These are phyloP conservation scores for Actenoides hombroni DNA, from an alignment of 2,113 vertebrate genomes.

Conservation along the genomic window DNA sequence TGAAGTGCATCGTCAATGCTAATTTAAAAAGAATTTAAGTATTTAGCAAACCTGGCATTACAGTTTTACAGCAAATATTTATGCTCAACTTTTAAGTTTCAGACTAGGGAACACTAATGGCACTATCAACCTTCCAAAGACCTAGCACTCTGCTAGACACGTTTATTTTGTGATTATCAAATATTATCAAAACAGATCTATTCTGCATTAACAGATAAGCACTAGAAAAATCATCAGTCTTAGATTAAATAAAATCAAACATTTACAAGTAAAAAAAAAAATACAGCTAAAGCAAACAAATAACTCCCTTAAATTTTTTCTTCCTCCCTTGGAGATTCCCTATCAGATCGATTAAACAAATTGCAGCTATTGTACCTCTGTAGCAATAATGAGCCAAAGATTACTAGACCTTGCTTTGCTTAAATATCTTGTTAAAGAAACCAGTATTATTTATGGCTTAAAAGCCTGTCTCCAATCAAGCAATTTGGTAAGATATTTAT, in stretches of 20 bases:
- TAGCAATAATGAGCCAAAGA: background rate
- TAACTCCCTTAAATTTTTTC: background rate
- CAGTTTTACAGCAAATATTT: background rate
- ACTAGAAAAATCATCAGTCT: background rate
- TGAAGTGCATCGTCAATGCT: slow-evolving; percentile 98
- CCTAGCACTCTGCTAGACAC: background rate
- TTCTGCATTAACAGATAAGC: background rate
- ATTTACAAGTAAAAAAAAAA: background rate
- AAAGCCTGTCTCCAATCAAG: background rate
- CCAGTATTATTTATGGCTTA: background rate
- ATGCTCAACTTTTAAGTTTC: background rate
- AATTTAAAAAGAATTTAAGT: background rate
- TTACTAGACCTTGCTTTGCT: too few species aligned
- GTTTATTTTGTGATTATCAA: background rate
- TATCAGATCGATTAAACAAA: background rate
- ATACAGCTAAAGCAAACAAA: background rate
- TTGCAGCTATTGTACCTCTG: background rate
- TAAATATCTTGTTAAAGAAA: background rate
- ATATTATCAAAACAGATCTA: background rate
- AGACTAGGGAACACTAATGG: fast-evolving
- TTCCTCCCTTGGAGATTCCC: background rate
- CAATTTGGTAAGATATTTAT: background rate
- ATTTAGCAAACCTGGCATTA: background rate
- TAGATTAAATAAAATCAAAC: background rate
- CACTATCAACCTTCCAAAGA: background rate